Base-by-base conservation (phyloP, 2,113 vertebrate species). In the Pelecanus crispus region DNA sequence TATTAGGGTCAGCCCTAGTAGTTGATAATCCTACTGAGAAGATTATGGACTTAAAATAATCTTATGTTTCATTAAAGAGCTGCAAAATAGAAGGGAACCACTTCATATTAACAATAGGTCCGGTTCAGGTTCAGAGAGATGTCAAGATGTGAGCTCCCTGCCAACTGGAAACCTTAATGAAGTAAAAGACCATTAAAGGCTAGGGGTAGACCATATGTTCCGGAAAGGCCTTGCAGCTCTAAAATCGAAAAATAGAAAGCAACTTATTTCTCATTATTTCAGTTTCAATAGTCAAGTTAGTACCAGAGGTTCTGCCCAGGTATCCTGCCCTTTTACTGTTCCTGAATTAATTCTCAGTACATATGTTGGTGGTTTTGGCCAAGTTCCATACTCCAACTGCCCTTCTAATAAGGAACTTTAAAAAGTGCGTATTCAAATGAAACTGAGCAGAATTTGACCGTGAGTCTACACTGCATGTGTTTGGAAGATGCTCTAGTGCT, bases 41-140 rank as follows among this genome's bases (percentile, higher is more conserved):
- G 93, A 93, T 98, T 96, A 96, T 83, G 83, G 93, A 96, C 63
- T 97, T 92, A 84, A 86, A 79, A 88, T 97, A 96, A 97, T 96
- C 96, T 95, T 97, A 86, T 72, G 92, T 94, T 97, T 94, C 94
- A 88, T 93, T 97, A 88, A 93, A 96, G 91, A 93, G 59, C 71
- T 93, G 80, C 74, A 95, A 73, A 96, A 81, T 95, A 92, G 66
- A 84, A 65, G 22, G 49, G 75, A 74, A 90, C 61, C 32, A 78
- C 94, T 97, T 93, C 47, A 29, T 92, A 72, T 47, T 85, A 79
- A 91, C 68, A 92, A 88, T 92, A 92, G 86, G 34, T 86, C 67
- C 66, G 38, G 32, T 83, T 94, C 81, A 79, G 80, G 73, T 90
- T 94, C 80, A 86, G 34, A 81, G 77, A 83, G 49, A 95, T 72